Evolutionary conservation across 2,113 vertebrate genomes (phyloP), one percentile per base, ranked within the genome.

Genomic region (Corapipo altera): DNA sequence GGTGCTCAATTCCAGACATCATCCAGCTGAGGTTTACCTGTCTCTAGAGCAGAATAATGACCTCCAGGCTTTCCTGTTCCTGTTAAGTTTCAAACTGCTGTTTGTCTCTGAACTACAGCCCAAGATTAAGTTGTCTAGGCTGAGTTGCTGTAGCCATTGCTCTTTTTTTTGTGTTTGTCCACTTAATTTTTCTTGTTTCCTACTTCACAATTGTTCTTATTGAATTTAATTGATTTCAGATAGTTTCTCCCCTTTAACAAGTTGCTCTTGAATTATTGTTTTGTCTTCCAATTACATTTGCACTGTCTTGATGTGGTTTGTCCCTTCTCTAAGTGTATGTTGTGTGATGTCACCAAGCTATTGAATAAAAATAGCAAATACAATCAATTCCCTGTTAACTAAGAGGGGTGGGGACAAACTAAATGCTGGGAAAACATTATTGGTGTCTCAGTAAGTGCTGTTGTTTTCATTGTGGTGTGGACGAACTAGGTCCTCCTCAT

Each of bases 161-260:
- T 94, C n/a, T 30, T 88, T 55, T 33, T 78, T 92, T 89, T 54
- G 23, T 71, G 61, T 87, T 78, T 82, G 41, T 72, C 62, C 26
- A 19, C 46, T 89, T 87, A 48, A 85, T 89, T 89, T 88, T 92
- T 92, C 44, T 67, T 57, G 20, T 71, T 78, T 66, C 32, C 51
- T 58, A 9, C 41, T 85, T 85, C 26, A 9, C 70, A 57, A 5
- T 92, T 94, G 82, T 59, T 85, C 85, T 62, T 87, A 89, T 89
- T 93, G 84, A 92, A 39, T 78, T 52, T 78, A 74, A 91, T 94
- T 92, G 94, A 94, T 95, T 95, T 95, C 77, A 49, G 76, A 82
- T 92, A 37, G 58, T 62, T 84, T 89, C 18, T 76, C 44, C 35
- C 48, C 15, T 65, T 82, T 88, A 73, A 52, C 74, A 54, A 91